Evolutionary conservation across 2,888 invertebrate genomes (phyloP).

Genomic region (Epinotia nisella): DNA sequence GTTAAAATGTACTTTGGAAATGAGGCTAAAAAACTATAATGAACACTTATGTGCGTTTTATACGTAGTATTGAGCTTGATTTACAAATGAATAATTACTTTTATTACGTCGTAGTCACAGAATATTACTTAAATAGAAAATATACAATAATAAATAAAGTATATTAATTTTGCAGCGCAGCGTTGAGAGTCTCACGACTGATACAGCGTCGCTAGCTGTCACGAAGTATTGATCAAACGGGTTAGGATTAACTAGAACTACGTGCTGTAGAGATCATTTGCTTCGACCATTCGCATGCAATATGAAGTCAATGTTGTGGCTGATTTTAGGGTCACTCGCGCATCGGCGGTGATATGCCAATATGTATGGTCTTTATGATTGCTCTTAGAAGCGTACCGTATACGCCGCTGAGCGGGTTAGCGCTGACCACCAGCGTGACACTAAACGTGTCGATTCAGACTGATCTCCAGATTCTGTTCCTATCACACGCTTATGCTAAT

Average conservation of each 20-base stretch:
- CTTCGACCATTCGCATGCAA: not conserved
- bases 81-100: not conserved
- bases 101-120: not conserved
- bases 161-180: not conserved
- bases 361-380: not conserved
- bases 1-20: conserved; percentile 10
- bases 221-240: conserved; percentile 25
- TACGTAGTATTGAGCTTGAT: conserved; percentile 23
- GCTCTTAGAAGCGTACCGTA: not conserved
- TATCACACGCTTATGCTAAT: conserved; percentile 8
- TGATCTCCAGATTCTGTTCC: conserved; percentile 4
- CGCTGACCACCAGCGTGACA: no score
- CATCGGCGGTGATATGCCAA: not conserved
- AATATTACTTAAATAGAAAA: not conserved
- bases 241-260: conserved; percentile 6
- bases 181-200: not conserved
- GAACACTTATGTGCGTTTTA: conserved; percentile 34
- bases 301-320: not conserved
- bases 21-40: not conserved
- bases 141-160: not conserved
- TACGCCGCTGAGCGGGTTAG: no score
- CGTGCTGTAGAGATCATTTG: not conserved
- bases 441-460: no score
- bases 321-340: not conserved
- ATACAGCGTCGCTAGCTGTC: conserved; percentile 6